Evolutionary conservation across 2,113 vertebrate genomes (phyloP), one percentile per base, ranked within the genome.

Genomic region (Pachypanchax playfairii): DNA sequence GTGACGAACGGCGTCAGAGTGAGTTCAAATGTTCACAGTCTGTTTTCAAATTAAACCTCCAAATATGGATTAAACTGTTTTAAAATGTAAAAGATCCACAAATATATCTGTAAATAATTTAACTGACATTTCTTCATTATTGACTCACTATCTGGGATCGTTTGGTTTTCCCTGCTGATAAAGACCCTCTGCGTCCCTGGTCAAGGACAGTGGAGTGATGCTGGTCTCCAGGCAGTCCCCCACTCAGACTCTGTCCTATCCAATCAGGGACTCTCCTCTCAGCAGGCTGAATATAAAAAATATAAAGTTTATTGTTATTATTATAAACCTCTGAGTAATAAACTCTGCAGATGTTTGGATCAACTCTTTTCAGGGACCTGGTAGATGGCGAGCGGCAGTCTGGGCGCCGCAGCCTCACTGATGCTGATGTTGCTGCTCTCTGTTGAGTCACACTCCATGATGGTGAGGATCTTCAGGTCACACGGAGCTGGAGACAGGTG

Each of bases 391-490:
- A 97, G 91, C 52, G 93, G 91, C 0, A 91, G 90, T 75, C 95
- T 95, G 77, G 90, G 65, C 0, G 85, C 55, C 10, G 72, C 47
- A 1, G 84, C 82, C 39, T 94, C 91, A 0, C 80, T 84, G 84
- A 93, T 88, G 57, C 88, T 90, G 15, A 93, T 61, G 3, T 65
- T 86, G 77, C 93, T 94, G 88, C 88, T 94, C 78, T 97, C 95
- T 0, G 92, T 92, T 3, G 94, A 92, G 46, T 97, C 95, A 0
- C 95, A 97, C 90, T 99, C 97, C 13, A 96, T 95, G 83, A 98
- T 98, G 75, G 97, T 98, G 84, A 97, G 89, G 3, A 99, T 98
- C 87, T 95, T 95, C 73, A 98, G 91, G 58, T 94, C 89, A 91
- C 95, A 0, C 81, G 91, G 65, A 65, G 88, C 53, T 0, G 86